Evolutionary conservation across 2,113 vertebrate genomes (phyloP).

Genomic region (Hiodon tergisus): DNA sequence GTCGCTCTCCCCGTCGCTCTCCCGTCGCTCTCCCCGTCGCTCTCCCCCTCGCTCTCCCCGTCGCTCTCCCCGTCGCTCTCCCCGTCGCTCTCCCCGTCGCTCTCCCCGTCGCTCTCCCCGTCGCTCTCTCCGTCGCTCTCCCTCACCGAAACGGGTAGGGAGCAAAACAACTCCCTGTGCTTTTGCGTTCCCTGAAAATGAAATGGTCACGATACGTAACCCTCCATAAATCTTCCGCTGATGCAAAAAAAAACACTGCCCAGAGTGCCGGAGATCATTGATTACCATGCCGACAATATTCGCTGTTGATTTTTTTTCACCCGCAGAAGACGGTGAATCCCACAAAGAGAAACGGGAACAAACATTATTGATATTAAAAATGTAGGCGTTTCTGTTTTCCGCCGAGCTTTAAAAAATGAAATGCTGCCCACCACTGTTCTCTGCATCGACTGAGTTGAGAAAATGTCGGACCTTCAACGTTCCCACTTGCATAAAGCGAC

Average conservation of each 20-base stretch:
- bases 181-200: background rate
- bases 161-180: background rate
- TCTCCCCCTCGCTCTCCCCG: too few species aligned
- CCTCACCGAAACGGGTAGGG: too few species aligned
- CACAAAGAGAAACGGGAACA: slow-evolving; percentile 18
- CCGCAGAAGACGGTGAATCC: background rate
- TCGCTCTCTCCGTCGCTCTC: background rate
- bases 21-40: too few species aligned
- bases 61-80: too few species aligned
- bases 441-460: too few species aligned
- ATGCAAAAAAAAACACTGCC: slow-evolving; percentile 12
- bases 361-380: slow-evolving; percentile 42
- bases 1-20: too few species aligned
- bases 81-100: too few species aligned
- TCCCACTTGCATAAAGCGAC: too few species aligned
- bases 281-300: slow-evolving; percentile 32
- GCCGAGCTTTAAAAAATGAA: slow-evolving; percentile 23
- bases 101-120: too few species aligned
- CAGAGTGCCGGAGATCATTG: slow-evolving; percentile 29
- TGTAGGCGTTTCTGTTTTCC: slow-evolving; percentile 13
- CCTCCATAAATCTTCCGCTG: slow-evolving; percentile 22
- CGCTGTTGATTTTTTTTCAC: slow-evolving; percentile 39
- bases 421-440: slow-evolving; percentile 10
- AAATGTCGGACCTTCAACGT: background rate
- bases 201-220: background rate